phyloP scores from a whole-genome alignment of 2,888 invertebrate species.

The Tortricodes alternella region DNA sequence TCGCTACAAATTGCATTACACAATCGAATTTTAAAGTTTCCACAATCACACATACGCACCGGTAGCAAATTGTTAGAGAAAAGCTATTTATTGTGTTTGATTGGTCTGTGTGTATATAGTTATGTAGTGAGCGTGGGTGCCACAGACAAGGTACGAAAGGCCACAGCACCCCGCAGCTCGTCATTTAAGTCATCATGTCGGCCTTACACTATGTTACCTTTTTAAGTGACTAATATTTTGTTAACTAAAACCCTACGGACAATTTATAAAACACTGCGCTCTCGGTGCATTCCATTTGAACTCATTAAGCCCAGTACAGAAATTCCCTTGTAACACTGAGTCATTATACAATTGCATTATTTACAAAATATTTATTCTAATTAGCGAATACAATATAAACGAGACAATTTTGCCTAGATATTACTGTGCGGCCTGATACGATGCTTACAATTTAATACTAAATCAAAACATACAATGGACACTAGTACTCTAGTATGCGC shows the following conservation, averaged over 20 bases:
- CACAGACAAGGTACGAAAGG: not conserved
- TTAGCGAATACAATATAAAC: slow-evolving; percentile 57
- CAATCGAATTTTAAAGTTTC: not conserved
- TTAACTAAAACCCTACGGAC: slow-evolving; percentile 55
- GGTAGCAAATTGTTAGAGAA: not conserved
- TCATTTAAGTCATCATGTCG: slow-evolving; percentile 53
- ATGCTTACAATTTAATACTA: slow-evolving; percentile 72
- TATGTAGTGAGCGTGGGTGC: slow-evolving; percentile 5
- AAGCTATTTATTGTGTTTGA: not conserved
- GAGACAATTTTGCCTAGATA: slow-evolving; percentile 50
- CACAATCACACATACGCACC: not conserved
- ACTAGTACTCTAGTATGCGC: slow-evolving; percentile 59
- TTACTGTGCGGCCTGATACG: slow-evolving; percentile 59
- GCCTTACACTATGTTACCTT: slow-evolving; percentile 48
- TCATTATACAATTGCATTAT: slow-evolving; percentile 55
- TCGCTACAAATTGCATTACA: slow-evolving; percentile 7
- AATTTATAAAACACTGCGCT: slow-evolving; percentile 63
- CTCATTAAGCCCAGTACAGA: slow-evolving; percentile 44
- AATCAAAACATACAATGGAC: slow-evolving; percentile 63
- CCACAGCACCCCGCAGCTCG: not conserved
- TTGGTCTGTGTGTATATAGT: too few relatives aligned
- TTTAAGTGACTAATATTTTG: slow-evolving; percentile 59
- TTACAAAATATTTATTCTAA: slow-evolving; percentile 59
- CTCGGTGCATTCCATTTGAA: slow-evolving; percentile 50
- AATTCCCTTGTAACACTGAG: slow-evolving; percentile 53